These are phyloP conservation scores for Globodera rostochiensis DNA, from an alignment of 1,140 invertebrate genomes.

Conservation along the genomic window DNA sequence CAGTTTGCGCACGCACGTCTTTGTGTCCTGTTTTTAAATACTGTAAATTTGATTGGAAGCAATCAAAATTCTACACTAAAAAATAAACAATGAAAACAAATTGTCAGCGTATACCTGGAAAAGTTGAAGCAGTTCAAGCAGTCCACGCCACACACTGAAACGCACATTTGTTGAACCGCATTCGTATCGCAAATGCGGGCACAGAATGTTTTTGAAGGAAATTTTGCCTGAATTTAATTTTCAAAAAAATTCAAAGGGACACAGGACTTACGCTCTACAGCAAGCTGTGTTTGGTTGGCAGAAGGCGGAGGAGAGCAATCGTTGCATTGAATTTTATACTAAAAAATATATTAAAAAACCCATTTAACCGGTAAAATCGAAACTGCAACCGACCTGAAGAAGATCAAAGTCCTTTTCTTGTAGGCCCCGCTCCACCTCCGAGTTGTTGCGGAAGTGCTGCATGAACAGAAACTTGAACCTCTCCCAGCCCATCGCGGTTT, in stretches of 20 bases:
- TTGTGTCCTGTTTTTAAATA: conserved; percentile 45
- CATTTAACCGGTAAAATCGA: neutral
- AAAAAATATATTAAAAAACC: neutral
- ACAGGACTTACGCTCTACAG: conserved; percentile 8
- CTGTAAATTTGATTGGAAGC: neutral
- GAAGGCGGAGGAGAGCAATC: conserved; percentile 36
- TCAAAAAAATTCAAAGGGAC: neutral
- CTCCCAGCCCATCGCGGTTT: conserved; percentile 52
- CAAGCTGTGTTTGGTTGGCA: neutral
- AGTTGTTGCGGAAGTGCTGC: conserved; percentile 55
- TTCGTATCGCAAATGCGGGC: conserved; percentile 64
- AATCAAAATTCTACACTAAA: neutral
- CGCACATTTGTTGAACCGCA: conserved; percentile 64
- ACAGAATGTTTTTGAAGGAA: conserved; percentile 57
- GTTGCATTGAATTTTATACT: conserved; percentile 56
- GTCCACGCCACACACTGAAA: conserved; percentile 64
- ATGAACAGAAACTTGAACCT: conserved; percentile 53
- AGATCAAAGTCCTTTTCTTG: conserved; percentile 54
- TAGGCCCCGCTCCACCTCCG: conserved; percentile 49
- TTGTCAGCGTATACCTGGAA: conserved; percentile 51
- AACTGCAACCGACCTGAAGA: conserved; percentile 29
- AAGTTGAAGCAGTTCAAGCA: conserved; percentile 64
- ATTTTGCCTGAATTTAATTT: conserved; percentile 41
- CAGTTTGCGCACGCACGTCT: conserved; percentile 60
- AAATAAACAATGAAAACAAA: too few species aligned